Base-by-base conservation (phyloP, 2,797 vertebrate species). In the Poecilia picta region DNA sequence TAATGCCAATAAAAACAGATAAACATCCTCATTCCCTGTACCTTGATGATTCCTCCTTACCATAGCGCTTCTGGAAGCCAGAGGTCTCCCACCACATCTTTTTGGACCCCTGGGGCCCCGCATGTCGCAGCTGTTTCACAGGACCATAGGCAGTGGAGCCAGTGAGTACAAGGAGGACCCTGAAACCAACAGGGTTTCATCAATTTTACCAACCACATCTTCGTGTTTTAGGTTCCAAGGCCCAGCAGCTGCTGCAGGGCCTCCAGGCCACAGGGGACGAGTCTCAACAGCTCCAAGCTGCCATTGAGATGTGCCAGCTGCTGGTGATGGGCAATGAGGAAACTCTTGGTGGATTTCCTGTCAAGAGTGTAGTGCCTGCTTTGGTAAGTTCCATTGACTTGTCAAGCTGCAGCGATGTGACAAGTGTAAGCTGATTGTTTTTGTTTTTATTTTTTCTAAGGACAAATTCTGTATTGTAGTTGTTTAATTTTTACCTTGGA, bases 281-380 rank as follows among this genome's bases (percentile, higher is more conserved):
- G 93, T 99, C 98, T 87, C 98, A 99, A 89, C 98, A 99, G 80
- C 97, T 99, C 75, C 98, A 99, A 94, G 98, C 98, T 36, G 98
- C 99, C 62, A 99, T 99, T 89, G 98, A 99, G 94, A 99, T 99
- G 98, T 99, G 98, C 94, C 98, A 99, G 92, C 94, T 99, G 83
- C 91, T 99, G 91, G 98, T 99, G 85, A 99, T 99, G 98, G 98
- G 98, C 79, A 99, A 99, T 74, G 98, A 99, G 93, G 98, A 99
- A 95, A 99, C 98, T 0, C 95, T 99, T 78, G 98, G 98, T 92
- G 98, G 98, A 82, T 99, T 99, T 95, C 98, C 98, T 64, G 98
- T 99, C 71, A 99, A 99, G 91, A 99, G 97, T 85, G 98, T 99
- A 59, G 98, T 99, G 88, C 98, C 98, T 25, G 98, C 98, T 89